Base-by-base conservation (phyloP, 1,140 invertebrate genomes). In the Drosophila sturtevanti region DNA sequence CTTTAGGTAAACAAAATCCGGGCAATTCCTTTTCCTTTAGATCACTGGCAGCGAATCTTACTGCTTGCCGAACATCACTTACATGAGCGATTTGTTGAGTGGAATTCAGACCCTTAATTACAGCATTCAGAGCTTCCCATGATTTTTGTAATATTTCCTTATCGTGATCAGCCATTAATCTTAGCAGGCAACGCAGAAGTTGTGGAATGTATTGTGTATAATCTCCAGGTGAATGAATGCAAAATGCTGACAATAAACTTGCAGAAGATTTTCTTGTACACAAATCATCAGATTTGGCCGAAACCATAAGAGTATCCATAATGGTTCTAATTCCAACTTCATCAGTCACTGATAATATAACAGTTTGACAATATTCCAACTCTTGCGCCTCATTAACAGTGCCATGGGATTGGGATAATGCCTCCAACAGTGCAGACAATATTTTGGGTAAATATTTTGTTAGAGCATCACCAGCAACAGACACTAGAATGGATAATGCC, bases 1-100 rank as follows among this genome's bases (percentile, higher is more conserved):
- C 98, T 94, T 99, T 99, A 0, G 97, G 96, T 71, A 99, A 92
- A 92, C 97, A 99, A 90, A 99, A 98, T n/a, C 98, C 98, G 54
- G 98, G 98, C 60, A 99, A 92, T 56, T 89, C 94, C 52, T 95
- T 94, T 0, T 95, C 95, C 90, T 97, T 97, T 31, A 98, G 93
- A 91, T 99, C 98, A 44, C 96, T 96, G 4, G 96, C 94, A 38
- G 97, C 98, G 93, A 96, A 98, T 44, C 97, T 94, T 10, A 99
- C 95, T 27, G 98, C 97, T 93, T 98, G 97, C 52, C 98, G 93
- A 52, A 99, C 95, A 91, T 98, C 98, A 7, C 94, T 93, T 16
- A 99, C 96, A 85, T 98, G 96, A 12, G 94, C 93, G 3, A 97
- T 94, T 93, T 97, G 96, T 76, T 97, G 95, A 72, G 96, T 94